Evolutionary conservation across 2,888 invertebrate genomes (phyloP), one percentile per base, ranked within the genome.

Genomic region (Catocala nupta): DNA sequence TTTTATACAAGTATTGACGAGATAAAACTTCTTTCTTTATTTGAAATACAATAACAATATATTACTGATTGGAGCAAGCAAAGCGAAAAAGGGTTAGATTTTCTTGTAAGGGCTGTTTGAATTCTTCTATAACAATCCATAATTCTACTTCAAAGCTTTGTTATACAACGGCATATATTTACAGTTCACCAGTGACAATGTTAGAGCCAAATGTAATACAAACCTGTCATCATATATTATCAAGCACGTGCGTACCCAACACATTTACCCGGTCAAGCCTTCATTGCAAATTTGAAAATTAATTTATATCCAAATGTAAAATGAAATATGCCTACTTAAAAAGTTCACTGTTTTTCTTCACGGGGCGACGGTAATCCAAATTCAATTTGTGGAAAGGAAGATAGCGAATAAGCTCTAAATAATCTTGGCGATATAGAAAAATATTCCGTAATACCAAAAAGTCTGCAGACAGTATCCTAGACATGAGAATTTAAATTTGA

Each of bases 401-500:
- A 51, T 47, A 50, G 9, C 43, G 33, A 65, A 59, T 55, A 76
- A 68, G 52, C 48, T 60, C 45, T 16, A 44, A 42, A 42, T 68
- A 77, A 69, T 68, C 60, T 60, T 52, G 10, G 48, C n/a, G 65
- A 65, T 62, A 67, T 66, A 57, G 50, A 53, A 76, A 72, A 62
- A 62, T 63, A 56, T 55, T 55, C 44, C 45, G 51, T 59, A 60
- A 63, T 62, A 9, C 64, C 55, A 10, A 42, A 53, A 61, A 69
- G 61, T 62, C 45, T 65, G 52, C 61, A 71, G 77, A 77, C 69
- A 52, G n/a, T 59, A 45, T 54, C 55, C 57, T 68, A 70, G 75
- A 77, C 68, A 69, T 55, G 51, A 48, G 47, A 72, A 67, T 69
- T 70, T 69, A 68, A 76, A 77, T 77, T 76, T 77, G 68, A 75